Percentiles rank a stretch among this genome's conserved stretches.
Conservation (phyloP, 2,113 vertebrate species). For the Vulpes ferrilata region DNA sequence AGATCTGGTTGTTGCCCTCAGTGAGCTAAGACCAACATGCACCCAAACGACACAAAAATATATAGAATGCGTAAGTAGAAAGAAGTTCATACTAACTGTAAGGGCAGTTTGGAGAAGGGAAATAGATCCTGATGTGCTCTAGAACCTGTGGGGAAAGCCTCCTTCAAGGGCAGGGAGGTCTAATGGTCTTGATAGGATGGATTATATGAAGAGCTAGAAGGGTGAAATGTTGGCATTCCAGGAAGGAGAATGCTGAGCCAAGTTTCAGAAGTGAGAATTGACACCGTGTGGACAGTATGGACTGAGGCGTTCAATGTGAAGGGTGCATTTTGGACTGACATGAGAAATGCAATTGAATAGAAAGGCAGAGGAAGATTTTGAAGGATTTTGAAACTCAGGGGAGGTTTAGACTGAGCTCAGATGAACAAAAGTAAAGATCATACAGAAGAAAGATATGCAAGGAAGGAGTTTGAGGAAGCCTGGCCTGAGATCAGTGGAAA, state of each 20-base stretch:
- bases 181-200: not conserved
- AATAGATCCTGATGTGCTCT: accelerated
- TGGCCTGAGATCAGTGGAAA: not conserved
- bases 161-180: not conserved
- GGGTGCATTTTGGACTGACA: not conserved
- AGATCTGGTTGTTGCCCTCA: not conserved
- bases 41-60: not conserved
- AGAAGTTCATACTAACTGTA: not conserved
- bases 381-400: not conserved
- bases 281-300: not conserved
- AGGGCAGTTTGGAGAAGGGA: not conserved
- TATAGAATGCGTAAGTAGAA: not conserved
- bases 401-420: not conserved
- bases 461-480: not conserved
- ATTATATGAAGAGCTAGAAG: not conserved
- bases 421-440: not conserved
- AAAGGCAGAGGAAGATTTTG: not conserved
- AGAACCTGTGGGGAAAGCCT: not conserved
- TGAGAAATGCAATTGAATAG: not conserved
- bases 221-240: not conserved
- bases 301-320: not conserved
- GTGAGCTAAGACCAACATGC: not conserved
- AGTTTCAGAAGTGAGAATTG: not conserved
- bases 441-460: not conserved
- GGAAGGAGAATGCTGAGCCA: not conserved